phyloP scores from a whole-genome alignment of 2,797 vertebrate species.

The Hydrophis major region DNA sequence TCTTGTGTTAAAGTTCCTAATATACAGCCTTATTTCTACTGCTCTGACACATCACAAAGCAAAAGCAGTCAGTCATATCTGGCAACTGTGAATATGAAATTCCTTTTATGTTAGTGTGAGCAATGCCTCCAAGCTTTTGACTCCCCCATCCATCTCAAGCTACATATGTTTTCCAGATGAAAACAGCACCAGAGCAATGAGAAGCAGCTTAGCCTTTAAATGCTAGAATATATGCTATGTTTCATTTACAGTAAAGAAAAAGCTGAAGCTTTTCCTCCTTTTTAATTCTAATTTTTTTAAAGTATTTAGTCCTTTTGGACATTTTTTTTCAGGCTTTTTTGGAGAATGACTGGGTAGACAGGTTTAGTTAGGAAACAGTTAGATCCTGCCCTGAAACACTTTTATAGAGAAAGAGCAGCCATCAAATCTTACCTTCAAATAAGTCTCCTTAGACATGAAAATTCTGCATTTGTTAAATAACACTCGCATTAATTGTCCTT shows the following conservation, averaged over 20 bases:
- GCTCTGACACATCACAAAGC: constrained; percentile 56
- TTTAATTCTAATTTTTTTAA: background rate
- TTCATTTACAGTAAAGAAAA: constrained; percentile 21
- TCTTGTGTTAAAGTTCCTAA: background rate
- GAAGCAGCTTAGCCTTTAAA: constrained; percentile 12
- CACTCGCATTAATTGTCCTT: background rate
- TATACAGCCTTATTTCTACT: constrained; percentile 23
- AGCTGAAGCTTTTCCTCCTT: background rate
- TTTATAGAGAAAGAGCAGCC: background rate
- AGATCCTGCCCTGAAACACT: background rate
- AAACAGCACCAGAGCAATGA: constrained; percentile 11
- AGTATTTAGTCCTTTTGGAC: background rate
- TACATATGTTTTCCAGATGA: constrained; percentile 47
- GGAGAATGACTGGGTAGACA: background rate
- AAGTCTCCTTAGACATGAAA: background rate
- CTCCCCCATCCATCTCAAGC: constrained; percentile 16
- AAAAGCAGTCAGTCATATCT: constrained; percentile 38
- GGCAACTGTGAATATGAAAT: constrained; percentile 28
- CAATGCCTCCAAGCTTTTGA: constrained; percentile 10
- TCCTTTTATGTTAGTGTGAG: constrained; percentile 35
- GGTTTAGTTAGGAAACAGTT: background rate
- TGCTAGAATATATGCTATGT: accelerated
- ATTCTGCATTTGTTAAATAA: background rate
- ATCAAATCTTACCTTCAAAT: too few relatives aligned
- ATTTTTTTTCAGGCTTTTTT: accelerated